Evolutionary conservation across 2,888 invertebrate species (phyloP), one percentile per base, ranked within the genome.

Genomic region (Augiades crinisus): DNA sequence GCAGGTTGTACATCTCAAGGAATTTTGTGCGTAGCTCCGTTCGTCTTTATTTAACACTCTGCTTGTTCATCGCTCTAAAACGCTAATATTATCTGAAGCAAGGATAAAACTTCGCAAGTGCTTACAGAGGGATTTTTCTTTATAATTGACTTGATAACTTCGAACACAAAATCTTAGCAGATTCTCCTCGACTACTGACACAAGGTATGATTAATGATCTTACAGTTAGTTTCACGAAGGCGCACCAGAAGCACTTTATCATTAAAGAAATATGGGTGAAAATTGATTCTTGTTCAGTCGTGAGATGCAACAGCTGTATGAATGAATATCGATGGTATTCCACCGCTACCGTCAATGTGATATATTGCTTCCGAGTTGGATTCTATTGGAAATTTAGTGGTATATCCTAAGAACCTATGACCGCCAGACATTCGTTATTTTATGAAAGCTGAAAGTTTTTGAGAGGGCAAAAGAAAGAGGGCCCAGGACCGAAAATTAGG

Each of bases 141-240:
- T 31, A 49, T 49, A 49, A 49, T 49, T 41, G 41, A 49, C 49
- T 49, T 49, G 33, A 41, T 40, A 47, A 49, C 19, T 49, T 24
- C n/a, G 41, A 41, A 49, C 24, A 49, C 49, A 49, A 41, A 49
- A 49, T 49, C 49, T 49, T 49, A 41, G 34, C 41, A 49, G 49
- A 41, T 34, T 49, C 34, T 49, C 41, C 33, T 31, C 41, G 49
- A 41, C 34, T 41, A 5, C 34, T 33, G 55, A 67, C 70, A 68
- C 65, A 64, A 65, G 65, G 62, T 71, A 70, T 78, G 81, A 79
- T 81, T 75, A 78, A 81, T 78, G 75, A 56, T 57, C 58, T 61
- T 65, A 67, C 24, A 13, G 1, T 13, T 13, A 19, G 7, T 21
- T 27, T 27, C 14, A 41, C 49, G 14, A 43, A 12, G 41, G 27